Conservation (phyloP, 2,888 invertebrate genomes). For the Slavum lentiscoides region DNA sequence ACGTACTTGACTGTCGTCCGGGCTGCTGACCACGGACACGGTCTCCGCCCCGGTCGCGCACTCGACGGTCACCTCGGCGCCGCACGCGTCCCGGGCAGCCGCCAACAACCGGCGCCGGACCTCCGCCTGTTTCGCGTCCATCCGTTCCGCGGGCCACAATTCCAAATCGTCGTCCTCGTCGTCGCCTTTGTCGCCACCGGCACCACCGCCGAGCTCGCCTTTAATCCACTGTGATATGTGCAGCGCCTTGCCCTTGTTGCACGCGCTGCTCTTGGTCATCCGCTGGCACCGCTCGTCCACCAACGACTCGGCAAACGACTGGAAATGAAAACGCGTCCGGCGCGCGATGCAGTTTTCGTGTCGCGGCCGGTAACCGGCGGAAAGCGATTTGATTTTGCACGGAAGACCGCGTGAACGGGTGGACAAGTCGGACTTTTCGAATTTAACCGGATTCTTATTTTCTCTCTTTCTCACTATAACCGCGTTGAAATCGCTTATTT, state of each 20-base stretch:
- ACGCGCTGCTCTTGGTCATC: conserved; percentile 66
- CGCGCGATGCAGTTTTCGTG: background rate
- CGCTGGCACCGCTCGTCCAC: conserved; percentile 68
- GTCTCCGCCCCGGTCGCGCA: background rate
- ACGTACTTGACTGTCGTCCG: conserved; percentile 38
- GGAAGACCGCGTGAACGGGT: no score
- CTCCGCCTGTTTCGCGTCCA: conserved; percentile 56
- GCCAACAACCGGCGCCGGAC: conserved; percentile 47
- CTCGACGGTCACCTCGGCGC: conserved; percentile 5
- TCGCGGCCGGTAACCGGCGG: no score
- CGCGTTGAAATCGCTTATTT: no score
- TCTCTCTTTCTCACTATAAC: no score
- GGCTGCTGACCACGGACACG: conserved; percentile 32
- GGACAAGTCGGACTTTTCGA: no score
- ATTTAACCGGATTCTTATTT: no score
- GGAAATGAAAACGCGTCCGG: conserved; percentile 30
- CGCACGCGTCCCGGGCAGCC: background rate
- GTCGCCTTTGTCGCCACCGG: conserved; percentile 59
- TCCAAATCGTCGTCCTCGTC: conserved; percentile 42
- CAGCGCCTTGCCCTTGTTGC: conserved; percentile 71
- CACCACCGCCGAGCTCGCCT: conserved; percentile 68
- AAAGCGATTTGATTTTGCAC: no score
- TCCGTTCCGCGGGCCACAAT: conserved; percentile 56
- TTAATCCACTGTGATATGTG: conserved; percentile 83
- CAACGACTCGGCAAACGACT: conserved; percentile 50